Conservation (phyloP, 2,797 vertebrate genomes). For the Crenichthys baileyi region DNA sequence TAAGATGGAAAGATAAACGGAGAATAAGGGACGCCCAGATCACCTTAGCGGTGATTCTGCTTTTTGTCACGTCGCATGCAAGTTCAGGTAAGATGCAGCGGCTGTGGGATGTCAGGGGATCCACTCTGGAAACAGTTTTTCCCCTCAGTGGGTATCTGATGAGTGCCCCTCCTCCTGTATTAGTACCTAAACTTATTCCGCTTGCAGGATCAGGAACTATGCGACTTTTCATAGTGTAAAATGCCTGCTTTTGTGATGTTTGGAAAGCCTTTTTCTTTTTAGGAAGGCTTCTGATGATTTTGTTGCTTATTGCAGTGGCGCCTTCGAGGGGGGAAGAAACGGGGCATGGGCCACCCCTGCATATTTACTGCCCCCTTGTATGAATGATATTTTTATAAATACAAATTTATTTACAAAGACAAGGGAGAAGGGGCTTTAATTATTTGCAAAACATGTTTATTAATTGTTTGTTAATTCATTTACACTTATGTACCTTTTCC, state of each 20-base stretch:
- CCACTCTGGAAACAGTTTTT: conserved; percentile 7
- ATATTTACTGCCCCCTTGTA: too few species aligned
- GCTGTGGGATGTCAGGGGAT: conserved; percentile 11
- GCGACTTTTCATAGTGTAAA: conserved; percentile 23
- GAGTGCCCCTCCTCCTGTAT: conserved; percentile 45
- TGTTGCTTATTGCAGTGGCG: background rate
- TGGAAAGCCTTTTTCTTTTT: background rate
- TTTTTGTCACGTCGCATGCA: conserved; percentile 81
- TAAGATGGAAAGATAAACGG: conserved; percentile 90
- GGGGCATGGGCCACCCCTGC: background rate
- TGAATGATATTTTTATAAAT: background rate
- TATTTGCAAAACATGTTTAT: background rate
- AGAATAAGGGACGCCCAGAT: conserved; percentile 83
- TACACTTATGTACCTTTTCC: background rate
- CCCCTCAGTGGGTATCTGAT: conserved; percentile 30
- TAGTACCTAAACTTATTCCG: conserved; percentile 31
- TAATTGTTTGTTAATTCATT: background rate
- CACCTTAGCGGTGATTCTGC: conserved; percentile 79
- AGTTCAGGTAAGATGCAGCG: conserved; percentile 82
- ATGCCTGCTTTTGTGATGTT: conserved; percentile 5
- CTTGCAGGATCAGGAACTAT: conserved; percentile 19
- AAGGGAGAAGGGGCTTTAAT: background rate
- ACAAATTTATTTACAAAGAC: background rate
- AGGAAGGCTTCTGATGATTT: background rate
- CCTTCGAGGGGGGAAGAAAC: background rate